A percentile compares a stretch with the other conserved stretches of the same genome.
Evolutionary conservation across 2,113 vertebrate genomes (phyloP).

Genomic region (Lucifuga dentata): DNA sequence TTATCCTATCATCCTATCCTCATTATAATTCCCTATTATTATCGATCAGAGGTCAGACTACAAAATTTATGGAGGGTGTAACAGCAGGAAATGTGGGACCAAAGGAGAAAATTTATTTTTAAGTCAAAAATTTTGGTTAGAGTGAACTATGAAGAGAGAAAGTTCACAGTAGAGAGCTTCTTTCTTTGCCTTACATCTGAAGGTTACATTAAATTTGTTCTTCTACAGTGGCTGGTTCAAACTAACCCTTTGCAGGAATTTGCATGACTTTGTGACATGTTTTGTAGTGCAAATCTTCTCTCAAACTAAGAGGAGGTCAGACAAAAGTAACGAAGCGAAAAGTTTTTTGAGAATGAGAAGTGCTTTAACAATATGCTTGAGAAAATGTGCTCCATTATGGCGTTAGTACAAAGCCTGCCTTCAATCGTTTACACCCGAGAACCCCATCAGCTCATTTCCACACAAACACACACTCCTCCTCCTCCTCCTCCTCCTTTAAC

Average conservation of each 20-base stretch:
- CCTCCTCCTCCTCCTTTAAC: background rate
- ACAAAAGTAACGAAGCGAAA: slow-evolving; percentile 15
- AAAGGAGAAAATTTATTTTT: background rate
- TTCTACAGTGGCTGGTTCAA: slow-evolving; percentile 18
- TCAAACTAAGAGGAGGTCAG: slow-evolving; percentile 20
- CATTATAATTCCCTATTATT: too few relatives aligned
- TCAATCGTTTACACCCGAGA: background rate
- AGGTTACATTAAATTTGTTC: slow-evolving; percentile 17
- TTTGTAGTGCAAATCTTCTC: slow-evolving; percentile 1
- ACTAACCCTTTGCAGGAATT: slow-evolving; percentile 10
- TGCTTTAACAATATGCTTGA: slow-evolving; percentile 1
- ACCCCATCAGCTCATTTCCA: background rate
- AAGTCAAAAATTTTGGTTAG: background rate
- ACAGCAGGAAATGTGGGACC: slow-evolving; percentile 2
- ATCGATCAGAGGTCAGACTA: too few relatives aligned
- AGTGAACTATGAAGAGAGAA: background rate
- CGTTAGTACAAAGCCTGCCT: background rate
- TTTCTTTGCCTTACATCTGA: slow-evolving; percentile 7
- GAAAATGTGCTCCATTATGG: background rate
- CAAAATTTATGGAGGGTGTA: too few relatives aligned
- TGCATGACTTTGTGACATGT: slow-evolving; percentile 11
- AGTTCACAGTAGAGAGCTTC: background rate
- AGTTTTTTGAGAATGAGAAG: background rate
- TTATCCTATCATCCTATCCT: too few relatives aligned
- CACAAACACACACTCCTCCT: background rate